A percentile compares a stretch with the other conserved stretches of the same genome.
These are phyloP conservation scores for Cepaea nemoralis DNA, from an alignment of 1,140 invertebrate species.

Conservation along the genomic window DNA sequence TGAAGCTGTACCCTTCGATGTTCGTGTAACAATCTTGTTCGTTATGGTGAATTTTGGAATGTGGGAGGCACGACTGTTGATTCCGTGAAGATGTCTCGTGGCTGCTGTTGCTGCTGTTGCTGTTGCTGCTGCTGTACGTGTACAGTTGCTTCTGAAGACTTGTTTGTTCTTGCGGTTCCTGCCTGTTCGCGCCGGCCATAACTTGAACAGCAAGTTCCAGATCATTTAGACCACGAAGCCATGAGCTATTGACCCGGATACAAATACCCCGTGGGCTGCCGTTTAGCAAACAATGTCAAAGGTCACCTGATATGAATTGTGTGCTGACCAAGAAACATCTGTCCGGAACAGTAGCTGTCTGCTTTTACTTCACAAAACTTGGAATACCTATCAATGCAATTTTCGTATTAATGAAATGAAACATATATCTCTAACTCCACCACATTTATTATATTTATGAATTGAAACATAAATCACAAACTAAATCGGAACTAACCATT, in stretches of 20 bases:
- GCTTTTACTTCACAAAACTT: too few species aligned
- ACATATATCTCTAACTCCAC: too few species aligned
- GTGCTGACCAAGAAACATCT: too few species aligned
- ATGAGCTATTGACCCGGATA: conserved; percentile 5
- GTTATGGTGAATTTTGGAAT: neutral
- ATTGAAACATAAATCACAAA: too few species aligned
- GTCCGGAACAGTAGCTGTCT: too few species aligned
- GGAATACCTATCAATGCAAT: too few species aligned
- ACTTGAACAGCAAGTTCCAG: conserved; percentile 6
- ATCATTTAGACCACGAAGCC: conserved; percentile 23
- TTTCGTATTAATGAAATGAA: too few species aligned
- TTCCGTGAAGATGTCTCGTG: neutral
- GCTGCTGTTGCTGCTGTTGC: neutral
- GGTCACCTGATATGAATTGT: too few species aligned
- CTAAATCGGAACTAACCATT: too few species aligned
- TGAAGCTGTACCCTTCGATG: neutral
- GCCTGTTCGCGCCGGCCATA: conserved; percentile 2
- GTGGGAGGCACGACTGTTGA: neutral
- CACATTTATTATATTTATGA: too few species aligned
- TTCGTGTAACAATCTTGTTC: neutral
- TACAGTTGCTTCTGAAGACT: neutral
- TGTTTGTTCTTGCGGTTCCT: neutral
- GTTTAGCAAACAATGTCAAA: too few species aligned
- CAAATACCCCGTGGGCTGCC: neutral
- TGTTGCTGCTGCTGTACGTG: neutral